Evolutionary conservation across 2,113 vertebrate genomes (phyloP).

Genomic region (Callospermophilus lateralis): DNA sequence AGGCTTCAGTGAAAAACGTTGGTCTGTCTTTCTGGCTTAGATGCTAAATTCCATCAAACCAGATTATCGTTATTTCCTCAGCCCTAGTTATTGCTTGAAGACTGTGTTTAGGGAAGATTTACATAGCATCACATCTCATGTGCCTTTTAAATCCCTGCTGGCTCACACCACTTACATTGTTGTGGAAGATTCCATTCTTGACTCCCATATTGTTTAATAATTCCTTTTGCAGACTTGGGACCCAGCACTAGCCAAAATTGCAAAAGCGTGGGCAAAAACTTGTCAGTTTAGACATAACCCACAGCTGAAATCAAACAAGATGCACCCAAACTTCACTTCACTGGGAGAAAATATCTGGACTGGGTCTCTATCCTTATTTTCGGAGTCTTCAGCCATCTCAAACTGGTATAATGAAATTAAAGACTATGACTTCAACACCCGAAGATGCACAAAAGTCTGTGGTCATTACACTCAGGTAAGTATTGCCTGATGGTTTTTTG

Average conservation of each 20-base stretch:
- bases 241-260: constrained; percentile 81
- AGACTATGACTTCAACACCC: constrained; percentile 80
- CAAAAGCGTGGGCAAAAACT: constrained; percentile 84
- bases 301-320: constrained; percentile 57
- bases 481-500: background rate
- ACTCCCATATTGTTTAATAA: background rate
- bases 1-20: background rate
- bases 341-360: constrained; percentile 90
- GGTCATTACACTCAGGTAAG: constrained; percentile 89
- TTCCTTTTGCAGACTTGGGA: constrained; percentile 87
- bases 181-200: background rate
- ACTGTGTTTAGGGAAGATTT: background rate
- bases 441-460: constrained; percentile 59
- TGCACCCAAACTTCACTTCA: constrained; percentile 82
- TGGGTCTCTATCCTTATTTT: constrained; percentile 78
- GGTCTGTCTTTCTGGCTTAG: background rate
- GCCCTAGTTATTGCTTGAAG: background rate
- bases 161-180: background rate
- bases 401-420: constrained; percentile 82
- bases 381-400: constrained; percentile 77
- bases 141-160: background rate
- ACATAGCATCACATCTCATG: background rate
- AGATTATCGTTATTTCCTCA: background rate
- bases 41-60: background rate
- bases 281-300: constrained; percentile 85